phyloP scores from a whole-genome alignment of 1,140 invertebrate species.

The Solenopsis fugax region DNA sequence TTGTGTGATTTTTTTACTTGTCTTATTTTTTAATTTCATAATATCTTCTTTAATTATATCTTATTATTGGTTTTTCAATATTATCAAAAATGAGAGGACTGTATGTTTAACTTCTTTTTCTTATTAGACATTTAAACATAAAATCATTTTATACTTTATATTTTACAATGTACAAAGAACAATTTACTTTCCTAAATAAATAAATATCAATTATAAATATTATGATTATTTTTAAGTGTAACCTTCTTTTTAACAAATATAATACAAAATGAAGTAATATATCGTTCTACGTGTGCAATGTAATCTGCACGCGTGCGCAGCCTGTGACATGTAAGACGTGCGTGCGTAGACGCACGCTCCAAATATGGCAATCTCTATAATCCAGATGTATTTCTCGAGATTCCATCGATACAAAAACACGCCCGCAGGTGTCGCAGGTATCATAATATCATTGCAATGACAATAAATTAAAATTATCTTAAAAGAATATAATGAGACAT shows the following conservation, averaged over 20 bases:
- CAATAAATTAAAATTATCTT: neutral
- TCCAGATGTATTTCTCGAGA: neutral
- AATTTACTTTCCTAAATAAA: neutral
- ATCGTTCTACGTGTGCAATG: neutral
- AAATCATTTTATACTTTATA: neutral
- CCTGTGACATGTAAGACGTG: neutral
- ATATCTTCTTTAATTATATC: too few relatives aligned
- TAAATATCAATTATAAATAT: too few relatives aligned
- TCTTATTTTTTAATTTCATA: too few relatives aligned
- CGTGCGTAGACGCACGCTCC: slow-evolving; percentile 61
- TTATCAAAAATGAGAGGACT: too few relatives aligned
- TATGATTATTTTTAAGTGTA: neutral
- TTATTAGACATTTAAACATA: too few relatives aligned
- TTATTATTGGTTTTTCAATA: too few relatives aligned
- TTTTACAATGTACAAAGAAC: neutral
- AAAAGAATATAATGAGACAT: neutral
- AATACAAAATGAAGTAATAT: slow-evolving; percentile 27
- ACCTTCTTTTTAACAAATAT: neutral
- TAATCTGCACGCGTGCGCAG: neutral
- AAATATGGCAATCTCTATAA: slow-evolving; percentile 63
- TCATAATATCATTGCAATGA: neutral
- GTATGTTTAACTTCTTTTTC: too few relatives aligned
- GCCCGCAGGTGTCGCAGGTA: neutral
- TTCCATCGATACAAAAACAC: neutral
- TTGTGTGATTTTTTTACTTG: too few relatives aligned